Base-by-base conservation (phyloP, 2,113 vertebrate species). In the Dolichallabes microphthalmus region DNA sequence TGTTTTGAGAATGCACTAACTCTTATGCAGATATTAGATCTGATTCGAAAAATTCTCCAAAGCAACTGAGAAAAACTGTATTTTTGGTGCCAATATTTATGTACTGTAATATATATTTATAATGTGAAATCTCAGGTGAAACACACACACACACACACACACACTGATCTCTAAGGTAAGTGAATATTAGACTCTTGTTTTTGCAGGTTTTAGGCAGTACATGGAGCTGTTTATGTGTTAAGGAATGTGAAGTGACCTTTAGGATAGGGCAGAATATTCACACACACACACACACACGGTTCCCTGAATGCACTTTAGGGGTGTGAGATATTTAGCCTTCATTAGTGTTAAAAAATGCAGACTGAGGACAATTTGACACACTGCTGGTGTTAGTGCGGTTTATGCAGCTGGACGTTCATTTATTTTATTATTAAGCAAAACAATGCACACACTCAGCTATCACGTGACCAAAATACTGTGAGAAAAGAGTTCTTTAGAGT, bases 171-270 rank as follows among this genome's bases (percentile, higher is more conserved):
- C 14, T 0, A 1, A 32, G 14, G 10, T 9, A 35, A 35, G 15
- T 35, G 15, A 71, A 71, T 45, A 25, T 2, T 9, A 50, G 69
- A 25, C 69, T 74, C 50, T 74, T 71, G 12, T 39, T 71, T 10
- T 45, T 19, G 20, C 45, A 9, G 35, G 3, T 39, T 39, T 71
- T 9, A 32, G 39, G 32, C 7, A 3, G 69, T 19, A 71, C 69
- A 45, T 45, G 32, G 69, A 45, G 35, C 39, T 73, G 68, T 50
- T 74, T 50, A 74, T 25, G 69, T 74, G 69, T 74, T 50, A 74
- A 50, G 39, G 69, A 74, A 50, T 50, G 35, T 50, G 20, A 2
- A 50, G 39, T 74, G 69, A 74, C 69, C 69, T 74, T 74, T 74
- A 20, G 17, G 3, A 69, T 35, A 35, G 30, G 22, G 32, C 68